phyloP scores from a whole-genome alignment of 2,888 invertebrate genomes.

The Lepidochitona cinerea region DNA sequence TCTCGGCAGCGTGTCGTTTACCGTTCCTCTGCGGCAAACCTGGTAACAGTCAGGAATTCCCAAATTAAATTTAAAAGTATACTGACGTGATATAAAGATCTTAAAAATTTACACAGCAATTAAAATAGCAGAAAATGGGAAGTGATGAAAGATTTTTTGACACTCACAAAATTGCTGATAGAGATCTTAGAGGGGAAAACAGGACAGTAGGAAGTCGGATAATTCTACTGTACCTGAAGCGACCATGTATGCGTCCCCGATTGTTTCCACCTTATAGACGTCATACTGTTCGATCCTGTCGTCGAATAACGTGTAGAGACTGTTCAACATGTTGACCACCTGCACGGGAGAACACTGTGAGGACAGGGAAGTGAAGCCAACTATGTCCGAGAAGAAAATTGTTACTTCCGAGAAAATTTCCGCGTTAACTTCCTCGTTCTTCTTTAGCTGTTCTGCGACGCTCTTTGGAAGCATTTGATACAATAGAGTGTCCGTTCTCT shows the following conservation, averaged over 20 bases:
- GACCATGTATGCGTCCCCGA: conserved; percentile 60
- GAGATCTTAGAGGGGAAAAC: too few relatives aligned
- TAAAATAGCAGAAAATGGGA: too few relatives aligned
- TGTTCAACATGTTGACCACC: conserved; percentile 58
- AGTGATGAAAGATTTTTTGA: too few relatives aligned
- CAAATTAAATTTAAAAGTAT: too few relatives aligned
- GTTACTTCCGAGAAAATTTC: conserved; percentile 57
- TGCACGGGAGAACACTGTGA: conserved; percentile 58
- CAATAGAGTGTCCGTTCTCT: conserved; percentile 59
- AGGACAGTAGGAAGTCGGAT: too few relatives aligned
- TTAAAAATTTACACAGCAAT: too few relatives aligned
- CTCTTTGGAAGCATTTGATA: conserved; percentile 67
- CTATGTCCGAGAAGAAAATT: conserved; percentile 63
- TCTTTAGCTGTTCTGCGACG: conserved; percentile 63
- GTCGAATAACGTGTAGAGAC: conserved; percentile 54
- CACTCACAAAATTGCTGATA: too few relatives aligned
- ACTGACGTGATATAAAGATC: too few relatives aligned
- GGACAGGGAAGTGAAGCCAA: conserved; percentile 60
- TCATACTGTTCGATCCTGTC: conserved; percentile 53
- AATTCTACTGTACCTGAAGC: conserved; percentile 47
- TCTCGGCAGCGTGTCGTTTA: conserved; percentile 47
- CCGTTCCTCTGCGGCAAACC: conserved; percentile 51
- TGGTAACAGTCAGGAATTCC: too few relatives aligned
- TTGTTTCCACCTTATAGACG: conserved; percentile 61
- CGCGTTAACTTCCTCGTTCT: conserved; percentile 51